These are phyloP conservation scores for Calidris pugnax DNA, from an alignment of 2,113 vertebrate species.

Conservation along the genomic window DNA sequence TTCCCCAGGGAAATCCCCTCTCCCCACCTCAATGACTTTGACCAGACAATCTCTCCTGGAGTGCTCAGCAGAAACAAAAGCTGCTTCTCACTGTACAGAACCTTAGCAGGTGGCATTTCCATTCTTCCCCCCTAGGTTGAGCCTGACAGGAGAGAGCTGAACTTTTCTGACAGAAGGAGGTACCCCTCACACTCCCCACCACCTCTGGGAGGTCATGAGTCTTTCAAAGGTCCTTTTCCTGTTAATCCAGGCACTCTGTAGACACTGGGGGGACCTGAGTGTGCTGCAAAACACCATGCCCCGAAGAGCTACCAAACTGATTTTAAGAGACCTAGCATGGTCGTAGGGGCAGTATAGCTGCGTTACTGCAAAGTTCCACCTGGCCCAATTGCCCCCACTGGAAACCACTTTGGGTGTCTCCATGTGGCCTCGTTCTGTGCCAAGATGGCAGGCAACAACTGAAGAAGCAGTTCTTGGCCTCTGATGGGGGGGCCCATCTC, in stretches of 20 bases:
- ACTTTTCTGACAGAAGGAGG: neutral
- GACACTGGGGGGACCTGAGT: rapidly evolving
- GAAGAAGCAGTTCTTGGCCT: neutral
- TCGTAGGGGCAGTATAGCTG: neutral
- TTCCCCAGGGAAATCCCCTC: neutral
- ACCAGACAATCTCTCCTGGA: neutral
- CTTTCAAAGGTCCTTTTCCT: neutral
- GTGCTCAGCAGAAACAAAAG: neutral
- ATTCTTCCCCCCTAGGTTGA: neutral
- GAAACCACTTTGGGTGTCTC: neutral
- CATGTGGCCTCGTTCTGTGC: neutral
- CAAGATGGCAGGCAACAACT: neutral
- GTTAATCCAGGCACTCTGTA: neutral
- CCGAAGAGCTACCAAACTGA: too few species aligned
- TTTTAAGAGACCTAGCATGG: neutral
- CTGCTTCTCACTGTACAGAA: neutral
- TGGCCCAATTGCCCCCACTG: neutral
- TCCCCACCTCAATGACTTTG: neutral
- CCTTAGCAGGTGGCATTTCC: neutral
- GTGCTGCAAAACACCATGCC: neutral
- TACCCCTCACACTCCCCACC: neutral
- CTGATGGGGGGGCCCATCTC: neutral
- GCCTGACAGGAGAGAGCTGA: neutral
- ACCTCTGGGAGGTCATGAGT: neutral
- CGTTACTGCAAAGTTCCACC: neutral